A percentile compares a stretch with the other conserved stretches of the same genome.
These are phyloP conservation scores for Apamea anceps DNA, from an alignment of 2,888 invertebrate species.

Conservation along the genomic window DNA sequence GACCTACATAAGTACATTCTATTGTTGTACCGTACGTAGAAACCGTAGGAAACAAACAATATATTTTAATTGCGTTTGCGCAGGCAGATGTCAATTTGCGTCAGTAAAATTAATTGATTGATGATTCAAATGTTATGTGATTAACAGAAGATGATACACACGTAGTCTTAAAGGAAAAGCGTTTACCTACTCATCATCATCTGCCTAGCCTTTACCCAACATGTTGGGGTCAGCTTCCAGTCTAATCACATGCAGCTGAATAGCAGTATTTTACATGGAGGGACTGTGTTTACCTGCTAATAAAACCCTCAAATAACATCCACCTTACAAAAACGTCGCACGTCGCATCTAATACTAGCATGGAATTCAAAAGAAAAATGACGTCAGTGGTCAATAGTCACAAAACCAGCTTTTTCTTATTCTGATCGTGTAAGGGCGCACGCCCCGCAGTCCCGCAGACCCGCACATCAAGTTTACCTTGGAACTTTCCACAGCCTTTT, in stretches of 20 bases:
- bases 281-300: too few species aligned
- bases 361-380: constrained; percentile 33
- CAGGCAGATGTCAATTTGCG: constrained; percentile 51
- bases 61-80: constrained; percentile 54
- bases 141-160: neutral
- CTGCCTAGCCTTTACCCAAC: too few species aligned
- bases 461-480: constrained; percentile 55
- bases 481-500: constrained; percentile 58
- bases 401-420: constrained; percentile 60
- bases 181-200: too few species aligned
- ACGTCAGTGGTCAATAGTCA: constrained; percentile 47
- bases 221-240: too few species aligned
- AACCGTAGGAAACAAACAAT: constrained; percentile 56
- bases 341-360: constrained; percentile 20
- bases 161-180: neutral
- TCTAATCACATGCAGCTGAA: too few species aligned
- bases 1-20: constrained; percentile 23
- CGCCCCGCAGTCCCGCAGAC: constrained; percentile 30
- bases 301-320: neutral
- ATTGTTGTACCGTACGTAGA: constrained; percentile 33
- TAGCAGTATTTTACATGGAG: too few species aligned
- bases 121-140: constrained; percentile 27
- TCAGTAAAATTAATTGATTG: constrained; percentile 44
- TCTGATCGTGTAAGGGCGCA: constrained; percentile 57
- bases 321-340: neutral